Evolutionary conservation across 35 echinoderm and acorn worm species (phyloP), one percentile per base, ranked within the genome.

Genomic region (Anneissia japonica): DNA sequence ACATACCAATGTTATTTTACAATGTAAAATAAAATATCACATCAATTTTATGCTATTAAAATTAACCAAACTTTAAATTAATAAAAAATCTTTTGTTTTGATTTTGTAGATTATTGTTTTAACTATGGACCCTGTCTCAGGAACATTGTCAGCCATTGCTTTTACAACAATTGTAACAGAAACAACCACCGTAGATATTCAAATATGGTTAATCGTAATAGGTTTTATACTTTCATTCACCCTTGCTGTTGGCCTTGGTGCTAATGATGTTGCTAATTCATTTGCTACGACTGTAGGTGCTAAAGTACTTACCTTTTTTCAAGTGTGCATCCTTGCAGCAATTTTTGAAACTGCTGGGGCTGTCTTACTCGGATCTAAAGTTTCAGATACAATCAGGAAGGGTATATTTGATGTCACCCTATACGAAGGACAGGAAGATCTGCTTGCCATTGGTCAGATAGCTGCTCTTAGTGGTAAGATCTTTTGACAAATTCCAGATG

Each of bases 321-420:
- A 79, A 79, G 96, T 90, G 0, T 99, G 96, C 46, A 79, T 99
- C 11, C 80, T 94, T 0, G 92, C 96, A 0, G 89, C 96, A 3
- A 93, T 99, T 46, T 99, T 99, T 75, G 96, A 99, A 76, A 99
- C 96, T 3, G 82, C 83, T 26, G 96, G 96, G 33, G 96, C 96
- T 16, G 96, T 99, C 39, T 46, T 99, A 13, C 89, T 99, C 4
- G 96, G 96, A 16, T 78, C 96, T 6, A 99, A 99, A 75, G 92
- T 94, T 0, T 94, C 92, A 31, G 91, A 93, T 55, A 99, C 96
- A 11, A 94, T 94, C 19, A 74, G 92, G 32, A 91, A 99, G 34
- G 96, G 96, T 0, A 99, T 99, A 37, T 99, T 99, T 77, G 92
- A 99, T 81, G 92, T 99, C 0, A 17, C 82, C 0, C 74, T 99